Conservation (phyloP, 2,113 vertebrate genomes). For the Pleuronectes platessa region DNA sequence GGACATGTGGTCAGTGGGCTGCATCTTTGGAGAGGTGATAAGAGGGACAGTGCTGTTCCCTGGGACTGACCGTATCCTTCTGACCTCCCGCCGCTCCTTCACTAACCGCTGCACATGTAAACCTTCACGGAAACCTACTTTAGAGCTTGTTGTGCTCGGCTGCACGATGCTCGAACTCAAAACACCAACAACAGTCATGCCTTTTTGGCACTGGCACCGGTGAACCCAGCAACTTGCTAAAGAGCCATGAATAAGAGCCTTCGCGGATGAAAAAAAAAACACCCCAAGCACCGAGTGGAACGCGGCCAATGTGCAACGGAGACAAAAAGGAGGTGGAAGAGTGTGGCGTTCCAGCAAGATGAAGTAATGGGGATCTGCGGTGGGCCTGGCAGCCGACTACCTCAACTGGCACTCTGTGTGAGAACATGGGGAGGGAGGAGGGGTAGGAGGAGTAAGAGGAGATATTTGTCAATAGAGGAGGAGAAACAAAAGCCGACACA, state of each 20-base stretch:
- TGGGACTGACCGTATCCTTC: conserved; percentile 99
- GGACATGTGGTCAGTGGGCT: conserved; percentile 99
- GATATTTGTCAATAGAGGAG: conserved; percentile 23
- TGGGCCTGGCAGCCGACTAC: conserved; percentile 47
- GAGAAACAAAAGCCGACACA: conserved; percentile 7
- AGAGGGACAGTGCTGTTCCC: conserved; percentile 97
- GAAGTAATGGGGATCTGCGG: conserved; percentile 62
- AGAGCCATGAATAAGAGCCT: conserved; percentile 46
- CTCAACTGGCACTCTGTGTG: conserved; percentile 51
- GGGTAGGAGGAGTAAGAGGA: conserved; percentile 14
- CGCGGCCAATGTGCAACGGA: conserved; percentile 46
- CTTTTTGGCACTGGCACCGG: conserved; percentile 22
- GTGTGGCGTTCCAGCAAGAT: conserved; percentile 54
- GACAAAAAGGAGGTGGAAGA: conserved; percentile 54
- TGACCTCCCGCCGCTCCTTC: conserved; percentile 29
- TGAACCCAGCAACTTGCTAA: conserved; percentile 25
- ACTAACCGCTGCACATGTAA: background rate
- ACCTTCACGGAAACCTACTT: background rate
- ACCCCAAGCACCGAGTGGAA: conserved; percentile 28
- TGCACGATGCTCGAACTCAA: background rate
- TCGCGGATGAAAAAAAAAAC: too few species aligned
- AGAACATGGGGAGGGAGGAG: conserved; percentile 25
- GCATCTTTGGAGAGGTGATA: conserved; percentile 99
- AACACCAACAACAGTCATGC: background rate
- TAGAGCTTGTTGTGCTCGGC: background rate